Percentiles rank a stretch among this genome's conserved stretches.
These are phyloP conservation scores for Syngnathus typhle DNA, from an alignment of 2,113 vertebrate species.

Conservation along the genomic window DNA sequence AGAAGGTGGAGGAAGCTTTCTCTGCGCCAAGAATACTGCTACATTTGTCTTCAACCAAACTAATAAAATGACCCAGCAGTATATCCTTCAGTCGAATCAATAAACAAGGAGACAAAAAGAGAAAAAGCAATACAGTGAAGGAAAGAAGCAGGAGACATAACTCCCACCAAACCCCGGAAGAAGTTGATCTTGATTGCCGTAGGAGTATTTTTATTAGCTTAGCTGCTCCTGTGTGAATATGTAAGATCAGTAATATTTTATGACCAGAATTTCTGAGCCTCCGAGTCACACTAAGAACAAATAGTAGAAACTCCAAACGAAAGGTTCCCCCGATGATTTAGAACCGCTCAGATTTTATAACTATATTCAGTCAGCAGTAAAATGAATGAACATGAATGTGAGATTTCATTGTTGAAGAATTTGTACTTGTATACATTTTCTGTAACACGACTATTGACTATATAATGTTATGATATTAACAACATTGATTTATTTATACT, in stretches of 20 bases:
- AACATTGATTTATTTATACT: too few relatives aligned
- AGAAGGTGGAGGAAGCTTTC: constrained; percentile 13
- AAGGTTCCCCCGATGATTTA: constrained; percentile 14
- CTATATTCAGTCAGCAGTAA: constrained; percentile 6
- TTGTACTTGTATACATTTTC: too few relatives aligned
- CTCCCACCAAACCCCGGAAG: constrained; percentile 52
- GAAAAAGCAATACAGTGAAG: constrained; percentile 27
- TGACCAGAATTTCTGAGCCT: constrained; percentile 38
- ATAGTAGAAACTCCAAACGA: constrained; percentile 47
- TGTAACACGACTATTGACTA: too few relatives aligned
- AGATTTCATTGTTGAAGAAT: too few relatives aligned
- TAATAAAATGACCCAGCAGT: constrained; percentile 63
- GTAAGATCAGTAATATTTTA: constrained; percentile 60
- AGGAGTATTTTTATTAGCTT: constrained; percentile 63
- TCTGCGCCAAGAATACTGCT: constrained; percentile 26
- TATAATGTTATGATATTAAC: too few relatives aligned
- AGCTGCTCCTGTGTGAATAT: constrained; percentile 60
- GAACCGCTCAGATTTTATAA: constrained; percentile 20
- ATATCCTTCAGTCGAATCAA: constrained; percentile 57
- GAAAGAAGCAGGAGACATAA: constrained; percentile 39
- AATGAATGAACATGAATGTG: too few relatives aligned
- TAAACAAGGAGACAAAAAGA: constrained; percentile 50
- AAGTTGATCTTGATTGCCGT: constrained; percentile 58
- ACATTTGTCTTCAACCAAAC: constrained; percentile 56
- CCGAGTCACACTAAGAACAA: constrained; percentile 39